These are phyloP conservation scores for Aplochiton taeniatus DNA, from an alignment of 2,797 vertebrate species.

Conservation along the genomic window DNA sequence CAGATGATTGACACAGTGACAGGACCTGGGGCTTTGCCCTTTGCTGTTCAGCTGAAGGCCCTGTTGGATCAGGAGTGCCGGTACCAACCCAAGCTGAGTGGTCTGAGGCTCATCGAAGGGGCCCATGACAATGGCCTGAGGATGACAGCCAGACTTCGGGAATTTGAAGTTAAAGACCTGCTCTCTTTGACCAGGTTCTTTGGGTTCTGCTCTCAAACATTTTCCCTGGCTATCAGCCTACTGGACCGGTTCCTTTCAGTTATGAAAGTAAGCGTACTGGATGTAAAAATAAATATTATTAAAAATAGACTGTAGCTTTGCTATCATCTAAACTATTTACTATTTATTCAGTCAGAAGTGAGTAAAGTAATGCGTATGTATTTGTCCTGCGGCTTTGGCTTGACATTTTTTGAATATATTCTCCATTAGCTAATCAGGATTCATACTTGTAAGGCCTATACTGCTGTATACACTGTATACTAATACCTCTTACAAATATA, in stretches of 20 bases:
- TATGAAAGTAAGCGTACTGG: conserved; percentile 84
- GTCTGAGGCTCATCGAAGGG: conserved; percentile 86
- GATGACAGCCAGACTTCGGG: conserved; percentile 87
- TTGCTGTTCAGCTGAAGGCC: conserved; percentile 81
- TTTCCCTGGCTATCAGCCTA: conserved; percentile 89
- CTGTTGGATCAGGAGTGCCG: conserved; percentile 84
- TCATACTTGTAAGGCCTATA: no score
- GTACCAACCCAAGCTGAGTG: conserved; percentile 87
- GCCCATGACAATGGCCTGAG: conserved; percentile 90
- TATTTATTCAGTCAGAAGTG: no score
- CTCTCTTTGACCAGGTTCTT: conserved; percentile 94
- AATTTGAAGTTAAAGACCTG: conserved; percentile 93
- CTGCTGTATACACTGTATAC: no score
- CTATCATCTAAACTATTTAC: no score
- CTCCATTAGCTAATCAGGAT: no score
- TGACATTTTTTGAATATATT: no score
- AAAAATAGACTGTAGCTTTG: no score
- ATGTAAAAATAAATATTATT: no score
- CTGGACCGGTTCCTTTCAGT: conserved; percentile 91
- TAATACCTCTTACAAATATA: no score
- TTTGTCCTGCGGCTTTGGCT: no score
- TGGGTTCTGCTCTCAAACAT: conserved; percentile 88
- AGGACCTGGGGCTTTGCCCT: conserved; percentile 67
- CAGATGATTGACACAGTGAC: conserved; percentile 90
- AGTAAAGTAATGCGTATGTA: no score